A percentile compares a stretch with the other conserved stretches of the same genome.
phyloP scores from a whole-genome alignment of 1,140 invertebrate species.

The Drosophila eugracilis region DNA sequence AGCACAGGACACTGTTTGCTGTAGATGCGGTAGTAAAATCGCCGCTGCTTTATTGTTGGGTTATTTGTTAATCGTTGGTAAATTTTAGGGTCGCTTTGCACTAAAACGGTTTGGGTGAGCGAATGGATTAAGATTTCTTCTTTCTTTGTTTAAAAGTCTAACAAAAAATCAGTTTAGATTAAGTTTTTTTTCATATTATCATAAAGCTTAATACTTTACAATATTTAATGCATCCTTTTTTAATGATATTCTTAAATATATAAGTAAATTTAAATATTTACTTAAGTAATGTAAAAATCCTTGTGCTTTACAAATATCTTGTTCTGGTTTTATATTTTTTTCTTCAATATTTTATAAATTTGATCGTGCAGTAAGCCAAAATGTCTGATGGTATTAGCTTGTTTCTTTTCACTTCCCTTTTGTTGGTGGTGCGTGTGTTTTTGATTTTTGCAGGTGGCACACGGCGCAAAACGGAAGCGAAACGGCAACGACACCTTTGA shows the following conservation, averaged over 20 bases:
- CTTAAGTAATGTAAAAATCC: no score
- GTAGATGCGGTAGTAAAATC: slow-evolving; percentile 41
- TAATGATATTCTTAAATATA: no score
- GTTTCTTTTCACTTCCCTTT: slow-evolving; percentile 15
- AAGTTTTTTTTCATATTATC: no score
- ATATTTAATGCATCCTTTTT: no score
- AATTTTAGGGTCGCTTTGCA: slow-evolving; percentile 16
- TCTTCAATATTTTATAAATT: not conserved
- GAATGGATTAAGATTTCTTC: not conserved
- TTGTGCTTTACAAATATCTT: no score
- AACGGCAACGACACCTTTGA: slow-evolving; percentile 71
- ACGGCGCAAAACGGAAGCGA: slow-evolving; percentile 9
- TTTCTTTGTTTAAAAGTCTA: no score
- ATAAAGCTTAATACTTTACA: no score
- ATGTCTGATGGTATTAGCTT: slow-evolving; percentile 15
- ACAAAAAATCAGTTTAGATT: no score
- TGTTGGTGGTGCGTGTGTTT: slow-evolving; percentile 66
- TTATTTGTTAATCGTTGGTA: slow-evolving; percentile 30
- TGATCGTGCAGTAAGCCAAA: slow-evolving; percentile 9
- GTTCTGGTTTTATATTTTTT: not conserved
- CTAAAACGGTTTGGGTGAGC: not conserved
- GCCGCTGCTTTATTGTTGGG: slow-evolving; percentile 19
- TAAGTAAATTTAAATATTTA: no score
- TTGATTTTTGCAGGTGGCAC: slow-evolving; percentile 69
- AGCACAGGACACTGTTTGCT: slow-evolving; percentile 12